A percentile compares a stretch with the other conserved stretches of the same genome.
Evolutionary conservation across 2,113 vertebrate species (phyloP).

Genomic region (Phoxinus phoxinus): DNA sequence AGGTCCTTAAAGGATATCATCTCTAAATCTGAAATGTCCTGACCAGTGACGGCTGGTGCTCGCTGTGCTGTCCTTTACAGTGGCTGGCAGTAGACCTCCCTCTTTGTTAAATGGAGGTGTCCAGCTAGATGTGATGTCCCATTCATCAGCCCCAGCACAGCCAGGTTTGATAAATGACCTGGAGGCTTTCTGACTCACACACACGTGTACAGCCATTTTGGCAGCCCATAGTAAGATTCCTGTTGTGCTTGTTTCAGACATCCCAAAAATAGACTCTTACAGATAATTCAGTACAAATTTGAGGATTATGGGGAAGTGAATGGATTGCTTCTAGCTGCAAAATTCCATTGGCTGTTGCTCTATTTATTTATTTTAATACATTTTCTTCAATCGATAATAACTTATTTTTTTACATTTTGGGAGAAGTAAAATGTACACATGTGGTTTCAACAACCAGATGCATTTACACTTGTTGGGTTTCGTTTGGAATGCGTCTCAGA

Average conservation of each 20-base stretch:
- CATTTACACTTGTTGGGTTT: too few relatives aligned
- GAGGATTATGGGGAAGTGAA: neutral
- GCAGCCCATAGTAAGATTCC: constrained; percentile 4
- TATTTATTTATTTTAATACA: neutral
- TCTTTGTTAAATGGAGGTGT: constrained; percentile 48
- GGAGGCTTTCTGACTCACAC: constrained; percentile 33
- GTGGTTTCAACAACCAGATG: too few relatives aligned
- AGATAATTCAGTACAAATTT: neutral
- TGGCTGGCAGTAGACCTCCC: constrained; percentile 41
- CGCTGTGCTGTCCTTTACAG: constrained; percentile 26
- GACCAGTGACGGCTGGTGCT: neutral
- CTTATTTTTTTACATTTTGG: too few relatives aligned
- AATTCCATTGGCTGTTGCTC: neutral
- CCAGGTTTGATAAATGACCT: constrained; percentile 43
- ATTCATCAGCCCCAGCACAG: constrained; percentile 37
- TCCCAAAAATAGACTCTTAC: constrained; percentile 8
- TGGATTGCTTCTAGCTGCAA: neutral
- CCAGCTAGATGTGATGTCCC: constrained; percentile 38
- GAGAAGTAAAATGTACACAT: too few relatives aligned
- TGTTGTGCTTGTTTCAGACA: neutral
- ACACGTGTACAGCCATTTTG: neutral
- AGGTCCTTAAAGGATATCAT: constrained; percentile 24
- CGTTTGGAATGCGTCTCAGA: too few relatives aligned
- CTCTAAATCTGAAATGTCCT: constrained; percentile 30
- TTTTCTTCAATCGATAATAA: neutral